Evolutionary conservation across 2,797 vertebrate genomes (phyloP).

Genomic region (Tarsius wallacei): DNA sequence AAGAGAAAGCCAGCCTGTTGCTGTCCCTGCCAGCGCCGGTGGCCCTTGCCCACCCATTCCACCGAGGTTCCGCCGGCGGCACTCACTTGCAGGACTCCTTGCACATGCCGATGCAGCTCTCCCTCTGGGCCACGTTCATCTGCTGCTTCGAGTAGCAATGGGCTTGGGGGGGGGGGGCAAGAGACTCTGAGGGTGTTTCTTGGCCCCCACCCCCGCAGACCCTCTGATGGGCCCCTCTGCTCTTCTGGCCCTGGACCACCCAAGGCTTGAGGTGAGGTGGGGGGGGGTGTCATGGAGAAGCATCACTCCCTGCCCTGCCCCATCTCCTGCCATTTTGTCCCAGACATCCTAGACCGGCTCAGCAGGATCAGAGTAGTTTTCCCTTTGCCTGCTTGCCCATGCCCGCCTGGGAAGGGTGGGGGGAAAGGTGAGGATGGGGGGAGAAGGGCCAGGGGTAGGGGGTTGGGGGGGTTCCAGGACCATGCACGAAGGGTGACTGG

Average conservation of each 20-base stretch:
- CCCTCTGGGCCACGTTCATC: constrained; percentile 85
- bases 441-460: too few relatives aligned
- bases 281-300: not conserved
- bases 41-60: accelerated
- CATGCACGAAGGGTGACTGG: not conserved
- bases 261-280: not conserved
- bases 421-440: too few relatives aligned
- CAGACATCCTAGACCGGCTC: not conserved
- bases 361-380: not conserved
- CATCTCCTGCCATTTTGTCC: not conserved
- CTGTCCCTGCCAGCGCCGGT: accelerated
- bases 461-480: not conserved
- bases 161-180: constrained; percentile 79
- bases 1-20: constrained; percentile 33
- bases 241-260: not conserved
- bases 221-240: not conserved
- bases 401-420: too few relatives aligned
- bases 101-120: constrained; percentile 90
- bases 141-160: constrained; percentile 90
- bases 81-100: constrained; percentile 93
- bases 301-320: accelerated
- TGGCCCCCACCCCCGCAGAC: too few relatives aligned
- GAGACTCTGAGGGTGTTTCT: not conserved
- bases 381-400: not conserved
- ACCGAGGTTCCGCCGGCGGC: accelerated